Percentiles rank a stretch among this genome's conserved stretches.
These are phyloP conservation scores for Hypotaenidia philippensis DNA, from an alignment of 2,797 vertebrate species.

Conservation along the genomic window DNA sequence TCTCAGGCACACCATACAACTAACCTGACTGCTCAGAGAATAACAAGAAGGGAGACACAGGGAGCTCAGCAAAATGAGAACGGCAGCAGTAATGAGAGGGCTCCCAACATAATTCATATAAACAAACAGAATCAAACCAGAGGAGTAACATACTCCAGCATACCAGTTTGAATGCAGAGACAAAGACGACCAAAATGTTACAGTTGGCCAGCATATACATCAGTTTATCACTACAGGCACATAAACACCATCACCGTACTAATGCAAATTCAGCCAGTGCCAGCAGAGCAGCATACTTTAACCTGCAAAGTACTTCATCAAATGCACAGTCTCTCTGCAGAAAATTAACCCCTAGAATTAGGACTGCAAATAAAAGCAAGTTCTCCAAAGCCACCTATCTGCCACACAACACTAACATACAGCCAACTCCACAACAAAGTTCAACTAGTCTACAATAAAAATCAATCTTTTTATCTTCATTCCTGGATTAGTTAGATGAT, in stretches of 20 bases:
- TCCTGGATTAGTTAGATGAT: not conserved
- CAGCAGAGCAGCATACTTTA: not conserved
- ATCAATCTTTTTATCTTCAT: not conserved
- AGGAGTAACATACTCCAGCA: not conserved
- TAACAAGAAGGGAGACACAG: not conserved
- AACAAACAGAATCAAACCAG: not conserved
- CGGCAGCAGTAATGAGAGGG: not conserved
- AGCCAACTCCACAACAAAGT: rapidly evolving
- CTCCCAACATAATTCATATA: not conserved
- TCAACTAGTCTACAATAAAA: not conserved
- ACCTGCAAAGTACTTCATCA: not conserved
- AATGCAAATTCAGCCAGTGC: not conserved
- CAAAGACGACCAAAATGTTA: not conserved
- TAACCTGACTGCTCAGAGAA: not conserved
- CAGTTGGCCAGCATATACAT: rapidly evolving
- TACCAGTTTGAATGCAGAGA: not conserved
- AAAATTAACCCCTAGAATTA: not conserved
- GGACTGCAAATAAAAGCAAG: not conserved
- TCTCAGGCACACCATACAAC: not conserved
- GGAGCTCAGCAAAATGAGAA: not conserved
- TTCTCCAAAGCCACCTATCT: not conserved
- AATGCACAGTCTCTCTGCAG: not conserved
- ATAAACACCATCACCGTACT: not conserved
- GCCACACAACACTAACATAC: not conserved
- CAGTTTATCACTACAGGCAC: not conserved